Evolutionary conservation across 2,797 vertebrate genomes (phyloP), one percentile per base, ranked within the genome.

Genomic region (Ptychobarbus kaznakovi): DNA sequence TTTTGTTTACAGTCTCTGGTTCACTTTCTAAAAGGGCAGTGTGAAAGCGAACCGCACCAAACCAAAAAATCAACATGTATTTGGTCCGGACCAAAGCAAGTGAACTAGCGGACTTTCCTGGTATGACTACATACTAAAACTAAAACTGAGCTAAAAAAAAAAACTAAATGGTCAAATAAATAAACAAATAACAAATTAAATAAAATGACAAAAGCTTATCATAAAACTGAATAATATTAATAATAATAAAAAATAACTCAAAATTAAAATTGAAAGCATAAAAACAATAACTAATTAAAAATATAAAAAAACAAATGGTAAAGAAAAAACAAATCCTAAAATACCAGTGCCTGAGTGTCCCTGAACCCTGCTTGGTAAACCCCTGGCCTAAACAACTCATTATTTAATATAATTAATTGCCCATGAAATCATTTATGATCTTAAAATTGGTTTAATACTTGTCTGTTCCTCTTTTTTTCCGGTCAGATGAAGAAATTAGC

Each of bases 401-500:
- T 32, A 32, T 2, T 49, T 22, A 42, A 51, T 38, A 63, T 49
- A 6, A 0, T 74, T 18, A 0, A 72, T 32, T 40, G 13, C 11
- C 18, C 16, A 20, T 13, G 8, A n/a, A 80, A 44, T 81, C 0
- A 25, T 38, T 49, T 16, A 12, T 35, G 2, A 38, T 63, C 25
- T 66, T 49, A 10, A 15, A 42, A 35, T 46, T 20, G 6, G 4
- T 73, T 49, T 6, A 18, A 15, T 46, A 0, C 15, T n/a, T 25
- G 6, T 80, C 61, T n/a, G 2, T 42, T 20, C 25, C 15, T 63
- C 16, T 76, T 53, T 56, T 56, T 46, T 88, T 88, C 44, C 70
- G 82, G 79, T 44, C 94, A 99, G 97, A 98, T 99, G 96, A 99
- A 99, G 95, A 99, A 99, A 91, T 90, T 99, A 88, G 97, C 97